Percentiles rank a stretch among this genome's conserved stretches.
These are phyloP conservation scores for Drosophila miranda DNA, from an alignment of 1,140 invertebrate genomes.

Conservation along the genomic window DNA sequence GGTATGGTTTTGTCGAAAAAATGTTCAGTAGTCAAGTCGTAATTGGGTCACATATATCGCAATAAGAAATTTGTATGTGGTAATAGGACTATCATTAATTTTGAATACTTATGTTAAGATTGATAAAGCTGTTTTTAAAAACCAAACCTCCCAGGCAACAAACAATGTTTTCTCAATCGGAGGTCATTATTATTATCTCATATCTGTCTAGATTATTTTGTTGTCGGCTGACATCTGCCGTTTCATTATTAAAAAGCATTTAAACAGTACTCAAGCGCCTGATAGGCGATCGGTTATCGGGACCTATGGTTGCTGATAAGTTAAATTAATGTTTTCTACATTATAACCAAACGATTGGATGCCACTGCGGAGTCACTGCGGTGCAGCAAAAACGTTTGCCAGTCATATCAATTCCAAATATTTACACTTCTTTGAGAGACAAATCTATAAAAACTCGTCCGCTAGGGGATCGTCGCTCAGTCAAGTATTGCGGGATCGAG, in stretches of 20 bases:
- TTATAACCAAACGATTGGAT: neutral
- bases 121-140: no score
- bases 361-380: slow-evolving; percentile 19
- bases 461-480: slow-evolving; percentile 2
- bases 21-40: no score
- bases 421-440: no score
- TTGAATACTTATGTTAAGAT: no score
- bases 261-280: slow-evolving; percentile 22
- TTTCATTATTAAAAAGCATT: neutral
- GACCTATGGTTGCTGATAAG: slow-evolving; percentile 1
- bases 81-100: no score
- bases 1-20: no score
- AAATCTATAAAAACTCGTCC: slow-evolving; percentile 10
- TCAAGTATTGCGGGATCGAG: neutral
- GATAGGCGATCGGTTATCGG: neutral
- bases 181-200: no score
- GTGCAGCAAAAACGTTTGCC: neutral
- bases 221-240: neutral
- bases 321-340: neutral
- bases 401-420: neutral
- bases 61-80: no score
- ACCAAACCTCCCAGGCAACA: no score
- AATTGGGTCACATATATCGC: no score
- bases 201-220: slow-evolving; percentile 4
- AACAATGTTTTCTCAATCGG: no score